Conservation (phyloP, 1,140 invertebrate genomes). For the Aporrectodea caliginosa region DNA sequence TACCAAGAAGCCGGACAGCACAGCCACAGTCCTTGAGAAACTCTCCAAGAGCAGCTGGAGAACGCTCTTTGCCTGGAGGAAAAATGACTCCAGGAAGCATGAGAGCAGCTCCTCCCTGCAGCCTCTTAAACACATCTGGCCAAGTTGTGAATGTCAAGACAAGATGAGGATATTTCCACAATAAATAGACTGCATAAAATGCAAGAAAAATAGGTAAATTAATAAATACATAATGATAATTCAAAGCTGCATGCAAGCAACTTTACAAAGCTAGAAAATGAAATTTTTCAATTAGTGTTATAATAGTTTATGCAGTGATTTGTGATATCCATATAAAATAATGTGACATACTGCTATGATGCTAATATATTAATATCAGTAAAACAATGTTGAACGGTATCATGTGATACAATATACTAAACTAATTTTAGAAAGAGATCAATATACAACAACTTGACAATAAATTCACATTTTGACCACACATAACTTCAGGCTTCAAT, state of each 20-base stretch:
- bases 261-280: not conserved
- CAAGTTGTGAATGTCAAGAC: constrained; percentile 71
- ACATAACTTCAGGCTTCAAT: too few relatives aligned
- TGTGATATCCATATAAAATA: too few relatives aligned
- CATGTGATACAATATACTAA: too few relatives aligned
- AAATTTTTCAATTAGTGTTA: not conserved
- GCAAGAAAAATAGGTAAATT: constrained; percentile 50
- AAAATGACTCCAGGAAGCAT: constrained; percentile 76
- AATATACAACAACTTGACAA: too few relatives aligned
- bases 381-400: too few relatives aligned
- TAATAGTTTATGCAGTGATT: too few relatives aligned
- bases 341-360: too few relatives aligned
- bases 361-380: too few relatives aligned
- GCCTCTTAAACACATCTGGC: constrained; percentile 59
- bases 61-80: constrained; percentile 51
- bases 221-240: not conserved
- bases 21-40: constrained; percentile 65
- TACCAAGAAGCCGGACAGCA: constrained; percentile 66
- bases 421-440: too few relatives aligned
- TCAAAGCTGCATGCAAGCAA: too few relatives aligned
- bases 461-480: too few relatives aligned
- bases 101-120: constrained; percentile 68
- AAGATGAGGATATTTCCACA: constrained; percentile 74
- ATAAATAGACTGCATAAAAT: constrained; percentile 76
- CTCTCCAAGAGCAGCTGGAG: constrained; percentile 59